Evolutionary conservation across 2,888 invertebrate genomes (phyloP), one percentile per base, ranked within the genome.

Genomic region (Drosophila ustulata): DNA sequence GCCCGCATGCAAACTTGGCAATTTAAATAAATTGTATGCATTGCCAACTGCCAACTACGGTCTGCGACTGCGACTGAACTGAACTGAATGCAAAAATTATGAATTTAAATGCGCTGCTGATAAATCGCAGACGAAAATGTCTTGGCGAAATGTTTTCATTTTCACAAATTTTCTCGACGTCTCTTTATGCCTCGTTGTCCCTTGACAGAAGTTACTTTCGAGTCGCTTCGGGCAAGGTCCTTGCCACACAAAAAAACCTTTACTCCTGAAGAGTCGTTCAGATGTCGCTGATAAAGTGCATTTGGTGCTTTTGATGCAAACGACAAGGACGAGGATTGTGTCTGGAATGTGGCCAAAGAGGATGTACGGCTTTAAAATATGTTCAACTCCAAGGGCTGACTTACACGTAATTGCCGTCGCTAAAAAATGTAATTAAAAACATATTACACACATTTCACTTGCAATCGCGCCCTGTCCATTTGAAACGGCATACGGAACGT

Each of bases 61-160:
- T 32, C 7, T 32, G 7, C 9, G 32, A 32, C 18, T 1, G 18
- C 1, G 6, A 7, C 30, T 30, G 30, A 4, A 30, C 30, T 30
- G 30, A 4, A 6, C 30, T 70, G 62, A 52, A 67, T 68, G 66
- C 72, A 43, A 74, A 80, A 89, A 88, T 89, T 89, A 90, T 90
- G 90, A 90, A 90, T 90, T 90, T 90, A 90, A 90, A 90, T 90
- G 78, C 72, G 57, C 78, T 75, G 62, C 74, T 82, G 88, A 90
- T 90, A 90, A 90, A 90, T 90, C 82, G 82, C 82, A 73, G 50
- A 46, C 37, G 43, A 45, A 37, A 52, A 26, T 26, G 37, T 39
- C 52, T 13, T 39, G 37, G 26, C 18, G 39, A 26, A 52, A 52
- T 53, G 41, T 53, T 41, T 41, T 53, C 18, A 55, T 55, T 55